These are phyloP conservation scores for Elaeidobius kamerunicus DNA, from an alignment of 2,888 invertebrate species.

Conservation along the genomic window DNA sequence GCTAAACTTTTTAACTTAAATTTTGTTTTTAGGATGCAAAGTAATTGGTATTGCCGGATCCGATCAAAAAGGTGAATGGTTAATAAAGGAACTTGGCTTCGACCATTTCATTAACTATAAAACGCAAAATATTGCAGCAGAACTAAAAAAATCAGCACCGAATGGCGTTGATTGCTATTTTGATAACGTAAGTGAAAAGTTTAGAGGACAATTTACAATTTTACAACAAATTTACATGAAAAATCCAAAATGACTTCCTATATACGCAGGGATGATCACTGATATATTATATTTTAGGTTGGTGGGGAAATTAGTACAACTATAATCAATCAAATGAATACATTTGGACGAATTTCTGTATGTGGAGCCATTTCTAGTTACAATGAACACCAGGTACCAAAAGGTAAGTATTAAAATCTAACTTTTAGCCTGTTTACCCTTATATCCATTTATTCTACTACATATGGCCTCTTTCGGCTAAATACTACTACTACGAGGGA, in stretches of 20 bases:
- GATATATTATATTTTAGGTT: conserved; percentile 54
- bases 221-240: no score
- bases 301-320: conserved; percentile 66
- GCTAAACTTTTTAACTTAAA: no score
- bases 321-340: conserved; percentile 64
- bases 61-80: conserved; percentile 67
- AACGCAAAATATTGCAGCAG: conserved; percentile 53
- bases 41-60: conserved; percentile 72
- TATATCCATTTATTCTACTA: no score
- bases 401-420: conserved; percentile 11
- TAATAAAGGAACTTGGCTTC: conserved; percentile 61
- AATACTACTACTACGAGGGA: no score
- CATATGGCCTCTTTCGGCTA: no score
- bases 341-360: conserved; percentile 61
- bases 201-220: no score
- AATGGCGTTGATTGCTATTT: conserved; percentile 75
- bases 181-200: conserved; percentile 72
- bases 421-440: no score
- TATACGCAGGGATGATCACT: no score
- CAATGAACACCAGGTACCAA: conserved; percentile 49
- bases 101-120: conserved; percentile 73
- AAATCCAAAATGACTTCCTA: no score
- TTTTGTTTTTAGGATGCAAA: conserved; percentile 49
- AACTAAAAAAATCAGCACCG: conserved; percentile 61
- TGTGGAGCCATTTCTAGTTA: conserved; percentile 70